These are phyloP conservation scores for Flabesymbios commensalis DNA, from an alignment of 2,888 invertebrate genomes.

Conservation along the genomic window DNA sequence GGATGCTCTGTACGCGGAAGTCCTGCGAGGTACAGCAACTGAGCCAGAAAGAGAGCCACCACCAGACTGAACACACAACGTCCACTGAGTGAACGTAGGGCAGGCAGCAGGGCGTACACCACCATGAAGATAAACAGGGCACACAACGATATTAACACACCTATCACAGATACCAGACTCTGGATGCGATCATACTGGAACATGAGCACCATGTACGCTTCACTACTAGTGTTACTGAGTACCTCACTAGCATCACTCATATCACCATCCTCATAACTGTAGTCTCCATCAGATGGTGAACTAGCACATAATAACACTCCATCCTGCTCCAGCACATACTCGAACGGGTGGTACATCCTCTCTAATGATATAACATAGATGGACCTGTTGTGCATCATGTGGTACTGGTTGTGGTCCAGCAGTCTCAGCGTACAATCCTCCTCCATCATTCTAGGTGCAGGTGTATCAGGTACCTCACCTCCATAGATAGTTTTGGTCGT, in stretches of 20 bases:
- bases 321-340: not conserved
- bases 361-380: not conserved
- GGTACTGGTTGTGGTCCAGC: no score
- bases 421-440: no score
- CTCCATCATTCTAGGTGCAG: no score
- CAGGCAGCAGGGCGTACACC: constrained; percentile 62
- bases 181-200: constrained; percentile 18
- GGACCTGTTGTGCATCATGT: constrained; percentile 12
- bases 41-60: constrained; percentile 63
- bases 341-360: not conserved
- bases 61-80: constrained; percentile 66
- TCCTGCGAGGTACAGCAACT: constrained; percentile 63
- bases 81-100: constrained; percentile 64
- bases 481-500: no score
- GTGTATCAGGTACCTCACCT: no score
- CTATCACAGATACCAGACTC: constrained; percentile 66
- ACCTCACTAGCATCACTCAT: not conserved
- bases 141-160: constrained; percentile 67
- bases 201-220: constrained; percentile 8
- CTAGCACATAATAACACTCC: constrained; percentile 7
- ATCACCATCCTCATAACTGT: not conserved
- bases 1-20: not conserved
- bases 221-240: no score
- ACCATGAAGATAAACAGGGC: constrained; percentile 63
- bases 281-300: not conserved